A percentile compares a stretch with the other conserved stretches of the same genome.
Conservation (phyloP, 2,797 vertebrate species). For the Danio kyathit region DNA sequence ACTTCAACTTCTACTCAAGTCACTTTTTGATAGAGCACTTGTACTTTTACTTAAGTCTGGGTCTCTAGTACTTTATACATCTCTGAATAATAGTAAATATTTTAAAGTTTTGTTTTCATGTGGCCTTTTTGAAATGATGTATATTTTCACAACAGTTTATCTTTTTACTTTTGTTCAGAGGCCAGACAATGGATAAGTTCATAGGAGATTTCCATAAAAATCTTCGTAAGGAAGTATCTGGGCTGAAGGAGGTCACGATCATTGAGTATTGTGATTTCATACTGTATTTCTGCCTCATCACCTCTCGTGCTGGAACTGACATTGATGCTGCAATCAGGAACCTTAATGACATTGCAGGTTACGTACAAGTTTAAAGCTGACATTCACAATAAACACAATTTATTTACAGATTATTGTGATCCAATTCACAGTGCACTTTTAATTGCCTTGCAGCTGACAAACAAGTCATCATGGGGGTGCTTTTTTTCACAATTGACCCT, state of each 20-base stretch:
- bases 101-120: too few relatives aligned
- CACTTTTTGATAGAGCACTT: too few relatives aligned
- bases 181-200: neutral
- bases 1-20: too few relatives aligned
- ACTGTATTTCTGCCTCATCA: conserved; percentile 26
- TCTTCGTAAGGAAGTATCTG: neutral
- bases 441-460: conserved; percentile 7
- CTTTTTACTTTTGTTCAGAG: neutral
- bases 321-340: neutral
- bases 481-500: conserved; percentile 30
- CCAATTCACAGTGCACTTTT: neutral
- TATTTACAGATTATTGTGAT: neutral
- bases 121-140: too few relatives aligned
- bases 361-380: neutral
- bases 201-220: fast-evolving
- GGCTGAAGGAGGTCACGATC: neutral
- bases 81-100: too few relatives aligned
- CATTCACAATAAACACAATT: neutral
- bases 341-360: neutral
- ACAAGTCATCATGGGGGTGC: conserved; percentile 30
- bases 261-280: neutral
- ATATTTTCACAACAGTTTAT: neutral
- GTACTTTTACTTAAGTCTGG: too few relatives aligned
- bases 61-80: too few relatives aligned
- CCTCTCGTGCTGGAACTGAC: conserved; percentile 44